Base-by-base conservation (phyloP, 2,888 invertebrate genomes). In the Microplitis deprimator region DNA sequence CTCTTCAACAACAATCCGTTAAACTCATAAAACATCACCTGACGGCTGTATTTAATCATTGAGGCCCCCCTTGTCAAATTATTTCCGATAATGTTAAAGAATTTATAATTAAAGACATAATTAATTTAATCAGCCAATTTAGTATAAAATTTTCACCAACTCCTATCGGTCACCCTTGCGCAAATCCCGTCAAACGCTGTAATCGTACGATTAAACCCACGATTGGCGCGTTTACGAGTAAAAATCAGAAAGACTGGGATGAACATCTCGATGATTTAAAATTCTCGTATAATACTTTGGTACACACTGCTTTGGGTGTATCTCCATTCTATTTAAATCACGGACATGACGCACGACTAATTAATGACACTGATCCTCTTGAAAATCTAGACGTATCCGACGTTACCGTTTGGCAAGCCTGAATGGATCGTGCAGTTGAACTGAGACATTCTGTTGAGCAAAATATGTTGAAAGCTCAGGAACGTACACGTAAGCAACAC, bases 131-230 rank as follows among this genome's bases (percentile, higher is more conserved):
- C 1, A 41, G 40, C 5, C 40, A 67, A n/a, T 59, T 64, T 40
- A 10, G 41, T n/a, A 61, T 77, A 1, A 7, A 6, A 59, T 74
- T 77, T 10, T 41, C 70, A 0, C 76, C 79, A 10, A 78, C 77
- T 0, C 77, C 77, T 20, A 6, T 78, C 5, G 71, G 68, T 29
- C 79, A 76, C 29, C 79, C 75, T 6, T 69, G 70, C 10, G 74
- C 70, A 16, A 79, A 79, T 50, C 79, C 77, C 5, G 77, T 79
- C 4, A 77, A 80, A 60, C 75, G 78, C 5, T 64, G 69, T 1
- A 78, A 78, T 39, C 39, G 79, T 0, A 80, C 77, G 0, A 78
- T 78, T 17, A 79, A 79, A 17, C 79, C 79, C 1, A 79, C 78
- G 78, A 79, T 79, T 20, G 68, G 71, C 0, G 68, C 77, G 38